Percentiles rank a stretch among this genome's conserved stretches.
Evolutionary conservation across 2,113 vertebrate genomes (phyloP).

Genomic region (Aspiorhynchus laticeps): DNA sequence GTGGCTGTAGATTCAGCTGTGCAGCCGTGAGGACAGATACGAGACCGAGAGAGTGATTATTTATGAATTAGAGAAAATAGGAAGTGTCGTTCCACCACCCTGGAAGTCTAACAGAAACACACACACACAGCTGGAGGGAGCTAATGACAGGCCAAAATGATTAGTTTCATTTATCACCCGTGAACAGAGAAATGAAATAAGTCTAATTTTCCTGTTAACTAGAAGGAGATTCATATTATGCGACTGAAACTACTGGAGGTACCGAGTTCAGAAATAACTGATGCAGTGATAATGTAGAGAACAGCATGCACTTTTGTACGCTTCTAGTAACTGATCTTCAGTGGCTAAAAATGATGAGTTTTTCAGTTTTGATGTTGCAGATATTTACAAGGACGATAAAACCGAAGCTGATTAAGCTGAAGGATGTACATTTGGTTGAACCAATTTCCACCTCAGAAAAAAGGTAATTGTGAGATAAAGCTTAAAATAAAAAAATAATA

Average conservation of each 20-base stretch:
- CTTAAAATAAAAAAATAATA: neutral
- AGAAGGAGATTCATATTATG: conserved; percentile 40
- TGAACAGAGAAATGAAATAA: conserved; percentile 51
- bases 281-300: conserved; percentile 8
- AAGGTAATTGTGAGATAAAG: neutral
- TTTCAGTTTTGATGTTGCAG: neutral
- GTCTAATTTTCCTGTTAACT: conserved; percentile 27
- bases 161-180: conserved; percentile 52
- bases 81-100: conserved; percentile 24
- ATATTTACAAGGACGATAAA: neutral
- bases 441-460: neutral
- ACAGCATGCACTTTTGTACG: neutral
- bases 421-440: neutral
- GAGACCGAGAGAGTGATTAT: neutral
- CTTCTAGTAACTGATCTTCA: neutral
- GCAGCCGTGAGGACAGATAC: conserved; percentile 18
- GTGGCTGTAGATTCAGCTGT: neutral
- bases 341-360: neutral
- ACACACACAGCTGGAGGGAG: conserved; percentile 30
- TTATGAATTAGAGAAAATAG: conserved; percentile 30
- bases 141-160: conserved; percentile 51
- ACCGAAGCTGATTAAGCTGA: neutral
- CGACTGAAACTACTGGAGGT: conserved; percentile 15
- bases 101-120: conserved; percentile 27
- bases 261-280: conserved; percentile 7